These are phyloP conservation scores for Meta bourneti DNA, from an alignment of 2,888 invertebrate species.

Conservation along the genomic window DNA sequence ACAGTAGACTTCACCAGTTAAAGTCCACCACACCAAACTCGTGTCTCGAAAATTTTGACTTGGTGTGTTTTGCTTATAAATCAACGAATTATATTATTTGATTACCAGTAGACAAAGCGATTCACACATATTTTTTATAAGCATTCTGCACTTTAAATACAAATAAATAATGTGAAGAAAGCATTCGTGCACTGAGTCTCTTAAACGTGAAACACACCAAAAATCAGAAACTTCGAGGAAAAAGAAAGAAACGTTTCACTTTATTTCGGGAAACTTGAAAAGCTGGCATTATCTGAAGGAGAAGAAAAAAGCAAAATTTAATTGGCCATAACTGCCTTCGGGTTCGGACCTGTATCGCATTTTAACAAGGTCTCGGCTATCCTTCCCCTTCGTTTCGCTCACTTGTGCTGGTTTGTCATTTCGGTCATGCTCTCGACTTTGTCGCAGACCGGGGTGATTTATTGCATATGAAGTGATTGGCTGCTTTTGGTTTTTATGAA, in stretches of 20 bases:
- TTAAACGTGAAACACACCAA: no score
- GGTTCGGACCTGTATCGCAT: slow-evolving; percentile 38
- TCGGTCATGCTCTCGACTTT: slow-evolving; percentile 63
- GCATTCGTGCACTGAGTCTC: no score
- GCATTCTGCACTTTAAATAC: no score
- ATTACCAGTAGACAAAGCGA: no score
- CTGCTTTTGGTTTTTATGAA: slow-evolving; percentile 46
- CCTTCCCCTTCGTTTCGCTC: slow-evolving; percentile 6
- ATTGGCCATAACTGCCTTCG: slow-evolving; percentile 65
- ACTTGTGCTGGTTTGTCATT: slow-evolving; percentile 65
- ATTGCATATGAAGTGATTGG: slow-evolving; percentile 53
- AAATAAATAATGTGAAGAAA: no score
- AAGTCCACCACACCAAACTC: no score
- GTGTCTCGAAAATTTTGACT: no score
- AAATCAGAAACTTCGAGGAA: neutral
- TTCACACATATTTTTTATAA: no score
- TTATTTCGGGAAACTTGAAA: slow-evolving; percentile 27
- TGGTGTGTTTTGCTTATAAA: no score
- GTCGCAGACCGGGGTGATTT: slow-evolving; percentile 62
- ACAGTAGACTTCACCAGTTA: no score
- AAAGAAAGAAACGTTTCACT: neutral
- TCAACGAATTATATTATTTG: no score
- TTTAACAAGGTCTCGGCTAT: slow-evolving; percentile 54
- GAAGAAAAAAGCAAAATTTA: slow-evolving; percentile 50
- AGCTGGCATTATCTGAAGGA: slow-evolving; percentile 29